Evolutionary conservation across 2,113 vertebrate genomes (phyloP).

Genomic region (Callospermophilus lateralis): DNA sequence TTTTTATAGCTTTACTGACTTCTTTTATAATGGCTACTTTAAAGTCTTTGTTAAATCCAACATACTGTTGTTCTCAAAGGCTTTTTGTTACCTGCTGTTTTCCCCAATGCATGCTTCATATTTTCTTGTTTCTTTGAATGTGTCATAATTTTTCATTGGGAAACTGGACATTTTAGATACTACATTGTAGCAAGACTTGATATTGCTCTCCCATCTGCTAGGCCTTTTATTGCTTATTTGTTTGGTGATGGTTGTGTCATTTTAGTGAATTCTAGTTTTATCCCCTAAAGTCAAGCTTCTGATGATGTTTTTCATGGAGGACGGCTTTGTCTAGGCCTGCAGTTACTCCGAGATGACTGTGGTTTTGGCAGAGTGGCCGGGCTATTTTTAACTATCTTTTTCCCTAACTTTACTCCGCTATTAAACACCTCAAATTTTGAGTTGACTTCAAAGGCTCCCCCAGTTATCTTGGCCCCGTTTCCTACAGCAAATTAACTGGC

Average conservation of each 20-base stretch:
- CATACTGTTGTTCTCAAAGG: background rate
- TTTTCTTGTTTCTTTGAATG: background rate
- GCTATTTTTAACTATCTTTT: background rate
- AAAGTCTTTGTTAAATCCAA: background rate
- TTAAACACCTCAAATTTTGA: background rate
- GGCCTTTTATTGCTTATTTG: background rate
- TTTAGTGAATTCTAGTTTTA: background rate
- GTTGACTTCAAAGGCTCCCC: background rate
- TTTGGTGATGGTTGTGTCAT: background rate
- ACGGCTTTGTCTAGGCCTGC: background rate
- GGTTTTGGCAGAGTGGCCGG: background rate
- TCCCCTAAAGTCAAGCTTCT: background rate
- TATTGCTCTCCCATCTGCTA: background rate
- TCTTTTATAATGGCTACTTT: background rate
- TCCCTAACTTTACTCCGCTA: background rate
- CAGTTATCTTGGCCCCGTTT: background rate
- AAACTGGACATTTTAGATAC: background rate
- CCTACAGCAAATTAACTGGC: background rate
- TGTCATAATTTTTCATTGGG: background rate
- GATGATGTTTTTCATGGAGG: background rate
- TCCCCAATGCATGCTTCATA: background rate
- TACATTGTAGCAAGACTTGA: background rate
- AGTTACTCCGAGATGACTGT: background rate
- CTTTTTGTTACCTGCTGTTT: background rate
- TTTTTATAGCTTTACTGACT: background rate